Evolutionary conservation across 2,888 invertebrate genomes (phyloP).

Genomic region (Napeogenes sylphis): DNA sequence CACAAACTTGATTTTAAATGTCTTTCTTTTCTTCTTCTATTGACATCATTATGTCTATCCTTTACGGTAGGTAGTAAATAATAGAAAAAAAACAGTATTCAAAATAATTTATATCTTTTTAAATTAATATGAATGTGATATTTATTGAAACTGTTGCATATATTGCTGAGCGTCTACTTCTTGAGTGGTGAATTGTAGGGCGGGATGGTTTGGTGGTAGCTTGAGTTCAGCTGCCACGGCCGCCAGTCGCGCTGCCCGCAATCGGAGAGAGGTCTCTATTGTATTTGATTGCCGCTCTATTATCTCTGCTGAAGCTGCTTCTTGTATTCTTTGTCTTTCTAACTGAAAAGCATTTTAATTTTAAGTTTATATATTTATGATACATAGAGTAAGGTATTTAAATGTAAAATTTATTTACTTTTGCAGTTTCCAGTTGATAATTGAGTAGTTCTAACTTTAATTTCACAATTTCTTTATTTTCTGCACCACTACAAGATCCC

Average conservation of each 20-base stretch:
- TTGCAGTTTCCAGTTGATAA: slow-evolving; percentile 64
- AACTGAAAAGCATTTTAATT: slow-evolving; percentile 39
- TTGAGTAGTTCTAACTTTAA: slow-evolving; percentile 59
- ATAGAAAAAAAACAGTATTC: neutral
- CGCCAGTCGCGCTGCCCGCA: slow-evolving; percentile 58
- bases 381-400: neutral
- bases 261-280: slow-evolving; percentile 47
- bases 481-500: slow-evolving; percentile 31
- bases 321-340: slow-evolving; percentile 58
- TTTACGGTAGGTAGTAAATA: neutral
- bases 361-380: too few relatives aligned
- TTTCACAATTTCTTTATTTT: slow-evolving; percentile 52
- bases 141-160: slow-evolving; percentile 34
- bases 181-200: slow-evolving; percentile 43
- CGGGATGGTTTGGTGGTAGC: slow-evolving; percentile 52
- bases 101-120: neutral
- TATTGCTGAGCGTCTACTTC: slow-evolving; percentile 51
- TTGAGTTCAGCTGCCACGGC: slow-evolving; percentile 48
- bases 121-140: slow-evolving; percentile 4
- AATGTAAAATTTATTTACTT: slow-evolving; percentile 42
- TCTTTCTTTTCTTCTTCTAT: too few relatives aligned
- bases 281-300: slow-evolving; percentile 41
- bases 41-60: too few relatives aligned
- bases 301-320: slow-evolving; percentile 47
- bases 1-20: too few relatives aligned